Conservation (phyloP, 2,797 vertebrate species). For the Dryobates pubescens region DNA sequence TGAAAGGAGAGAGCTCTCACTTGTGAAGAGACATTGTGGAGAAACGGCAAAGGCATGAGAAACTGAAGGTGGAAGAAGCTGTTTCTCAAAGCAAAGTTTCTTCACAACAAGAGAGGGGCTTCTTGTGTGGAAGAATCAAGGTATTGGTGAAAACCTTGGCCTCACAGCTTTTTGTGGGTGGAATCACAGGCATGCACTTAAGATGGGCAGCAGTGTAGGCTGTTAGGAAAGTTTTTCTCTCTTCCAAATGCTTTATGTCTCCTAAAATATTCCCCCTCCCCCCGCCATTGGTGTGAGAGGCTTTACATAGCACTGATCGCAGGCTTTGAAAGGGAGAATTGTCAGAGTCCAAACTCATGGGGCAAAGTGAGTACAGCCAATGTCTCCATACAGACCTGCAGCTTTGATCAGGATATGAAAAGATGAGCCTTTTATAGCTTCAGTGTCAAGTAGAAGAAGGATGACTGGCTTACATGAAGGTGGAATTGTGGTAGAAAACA, state of each 20-base stretch:
- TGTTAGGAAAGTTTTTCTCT: neutral
- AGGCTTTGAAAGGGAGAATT: neutral
- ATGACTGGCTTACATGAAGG: neutral
- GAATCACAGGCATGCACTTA: neutral
- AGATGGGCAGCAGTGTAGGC: neutral
- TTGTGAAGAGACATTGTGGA: neutral
- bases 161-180: neutral
- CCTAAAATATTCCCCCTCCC: neutral
- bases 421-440: neutral
- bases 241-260: neutral
- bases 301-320: neutral
- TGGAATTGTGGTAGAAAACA: neutral
- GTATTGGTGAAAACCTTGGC: neutral
- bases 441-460: neutral
- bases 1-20: neutral
- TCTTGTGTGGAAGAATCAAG: neutral
- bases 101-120: neutral
- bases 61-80: neutral
- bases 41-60: neutral
- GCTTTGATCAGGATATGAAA: neutral
- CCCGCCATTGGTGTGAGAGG: neutral
- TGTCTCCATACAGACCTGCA: neutral
- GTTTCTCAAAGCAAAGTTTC: neutral
- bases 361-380: neutral
- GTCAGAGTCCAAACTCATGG: neutral